Evolutionary conservation across 1,140 invertebrate genomes (phyloP), one percentile per base, ranked within the genome.

Genomic region (Agraylea sexmaculata): DNA sequence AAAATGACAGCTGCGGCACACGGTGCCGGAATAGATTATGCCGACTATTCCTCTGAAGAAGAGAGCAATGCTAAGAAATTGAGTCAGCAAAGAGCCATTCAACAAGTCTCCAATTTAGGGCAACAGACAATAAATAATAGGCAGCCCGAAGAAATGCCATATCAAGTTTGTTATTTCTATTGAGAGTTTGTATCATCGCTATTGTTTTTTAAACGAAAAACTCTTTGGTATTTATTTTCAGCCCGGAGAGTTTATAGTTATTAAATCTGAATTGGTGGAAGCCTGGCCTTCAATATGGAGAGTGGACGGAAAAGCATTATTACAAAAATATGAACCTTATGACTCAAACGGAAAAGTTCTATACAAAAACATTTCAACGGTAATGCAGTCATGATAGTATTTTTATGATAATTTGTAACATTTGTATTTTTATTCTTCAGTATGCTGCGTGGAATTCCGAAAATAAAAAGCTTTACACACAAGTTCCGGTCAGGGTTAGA

Each of bases 321-420:
- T 90, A 30, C 87, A 90, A 63, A 87, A 87, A 54, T 89, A 84
- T 54, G 83, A 87, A 56, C 80, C 84, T 11, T 87, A 84, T 61
- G 73, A 78, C 45, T 74, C 83, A 46, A 79, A 86, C 59, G 84
- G 83, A 34, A 78, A 78, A 61, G 78, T 77, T 30, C 66, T 87
- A 28, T 88, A 90, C 54, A 73, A 76, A 52, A 88, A 87, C 70
- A 86, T 87, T 65, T 87, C 83, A 12, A 87, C 83, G 57, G 86
- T 90, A 71, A 74, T 66, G 62, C 25, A 36, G 37, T 34, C n/a
- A n/a, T 40, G 27, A 42, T 46, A 49, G 43, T 22, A 47, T 41
- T 27, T n/a, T 18, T 19, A 33, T 6, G 23, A 27, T 25, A 44
- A 31, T 47, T 36, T 34, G 16, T 44, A 30, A 42, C 45, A 47